Conservation (phyloP, 1,140 invertebrate species). For the Anoplophora glabripennis region DNA sequence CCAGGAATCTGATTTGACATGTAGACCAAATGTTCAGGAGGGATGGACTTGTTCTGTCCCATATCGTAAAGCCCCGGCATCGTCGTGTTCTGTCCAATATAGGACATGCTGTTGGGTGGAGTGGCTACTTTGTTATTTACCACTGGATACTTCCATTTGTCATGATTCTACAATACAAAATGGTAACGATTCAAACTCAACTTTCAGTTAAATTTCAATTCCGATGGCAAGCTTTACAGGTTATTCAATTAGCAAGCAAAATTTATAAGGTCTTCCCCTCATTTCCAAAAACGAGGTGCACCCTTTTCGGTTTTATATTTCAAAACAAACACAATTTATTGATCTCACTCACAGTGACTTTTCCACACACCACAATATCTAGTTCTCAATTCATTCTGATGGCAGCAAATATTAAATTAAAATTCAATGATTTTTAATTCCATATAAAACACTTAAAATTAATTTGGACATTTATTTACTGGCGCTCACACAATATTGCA, state of each 20-base stretch:
- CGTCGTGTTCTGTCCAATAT: constrained; percentile 43
- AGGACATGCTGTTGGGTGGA: constrained; percentile 62
- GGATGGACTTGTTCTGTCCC: constrained; percentile 55
- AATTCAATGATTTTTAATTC: too few relatives aligned
- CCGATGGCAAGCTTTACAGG: too few relatives aligned
- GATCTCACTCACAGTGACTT: neutral
- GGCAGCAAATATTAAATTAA: too few relatives aligned
- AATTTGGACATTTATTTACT: too few relatives aligned
- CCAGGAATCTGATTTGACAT: constrained; percentile 60
- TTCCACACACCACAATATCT: neutral
- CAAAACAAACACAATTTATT: too few relatives aligned
- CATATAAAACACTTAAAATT: too few relatives aligned
- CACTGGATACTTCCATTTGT: constrained; percentile 64
- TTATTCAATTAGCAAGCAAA: too few relatives aligned
- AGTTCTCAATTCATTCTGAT: neutral
- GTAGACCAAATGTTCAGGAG: constrained; percentile 64
- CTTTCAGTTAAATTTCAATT: too few relatives aligned
- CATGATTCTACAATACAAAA: constrained; percentile 61
- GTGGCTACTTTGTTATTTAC: constrained; percentile 49
- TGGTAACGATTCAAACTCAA: constrained; percentile 6
- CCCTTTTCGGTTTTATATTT: neutral
- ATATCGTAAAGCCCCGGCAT: constrained; percentile 56
- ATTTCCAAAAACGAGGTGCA: neutral
- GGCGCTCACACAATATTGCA: too few relatives aligned
- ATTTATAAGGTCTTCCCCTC: too few relatives aligned